Conservation (phyloP, 2,113 vertebrate genomes). For the Tragelaphus imberbis region DNA sequence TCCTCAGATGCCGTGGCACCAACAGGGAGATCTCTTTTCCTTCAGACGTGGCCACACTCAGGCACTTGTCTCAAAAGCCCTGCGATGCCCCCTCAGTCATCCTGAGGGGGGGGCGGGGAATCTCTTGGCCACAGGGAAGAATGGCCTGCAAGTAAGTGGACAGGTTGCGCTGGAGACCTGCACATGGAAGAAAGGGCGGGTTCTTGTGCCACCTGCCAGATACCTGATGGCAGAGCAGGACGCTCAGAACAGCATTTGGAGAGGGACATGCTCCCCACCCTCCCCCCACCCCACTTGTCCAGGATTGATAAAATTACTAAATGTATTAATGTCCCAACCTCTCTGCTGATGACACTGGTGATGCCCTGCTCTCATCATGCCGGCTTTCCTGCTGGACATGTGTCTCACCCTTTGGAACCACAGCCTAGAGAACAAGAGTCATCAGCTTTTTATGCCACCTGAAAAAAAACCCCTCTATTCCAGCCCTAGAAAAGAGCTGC, state of each 20-base stretch:
- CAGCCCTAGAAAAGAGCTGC: background rate
- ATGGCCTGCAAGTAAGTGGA: background rate
- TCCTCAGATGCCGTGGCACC: background rate
- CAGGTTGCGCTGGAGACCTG: background rate
- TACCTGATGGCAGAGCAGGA: background rate
- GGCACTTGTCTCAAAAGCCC: background rate
- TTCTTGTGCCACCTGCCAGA: background rate
- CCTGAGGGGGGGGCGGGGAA: background rate
- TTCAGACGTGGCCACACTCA: background rate
- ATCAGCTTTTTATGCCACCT: background rate
- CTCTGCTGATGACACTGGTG: background rate
- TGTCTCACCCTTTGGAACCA: background rate
- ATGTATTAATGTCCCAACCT: background rate
- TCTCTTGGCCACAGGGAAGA: background rate
- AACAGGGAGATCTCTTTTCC: background rate
- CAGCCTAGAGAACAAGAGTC: background rate
- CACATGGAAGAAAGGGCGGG: background rate
- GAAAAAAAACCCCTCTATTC: background rate
- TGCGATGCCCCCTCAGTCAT: background rate
- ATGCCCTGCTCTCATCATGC: background rate
- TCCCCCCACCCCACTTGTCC: background rate
- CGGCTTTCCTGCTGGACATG: background rate
- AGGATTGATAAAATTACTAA: background rate
- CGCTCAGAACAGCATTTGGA: background rate
- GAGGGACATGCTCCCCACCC: background rate